These are phyloP conservation scores for Meiosimyza platycephala DNA, from an alignment of 2,888 invertebrate species.

Conservation along the genomic window DNA sequence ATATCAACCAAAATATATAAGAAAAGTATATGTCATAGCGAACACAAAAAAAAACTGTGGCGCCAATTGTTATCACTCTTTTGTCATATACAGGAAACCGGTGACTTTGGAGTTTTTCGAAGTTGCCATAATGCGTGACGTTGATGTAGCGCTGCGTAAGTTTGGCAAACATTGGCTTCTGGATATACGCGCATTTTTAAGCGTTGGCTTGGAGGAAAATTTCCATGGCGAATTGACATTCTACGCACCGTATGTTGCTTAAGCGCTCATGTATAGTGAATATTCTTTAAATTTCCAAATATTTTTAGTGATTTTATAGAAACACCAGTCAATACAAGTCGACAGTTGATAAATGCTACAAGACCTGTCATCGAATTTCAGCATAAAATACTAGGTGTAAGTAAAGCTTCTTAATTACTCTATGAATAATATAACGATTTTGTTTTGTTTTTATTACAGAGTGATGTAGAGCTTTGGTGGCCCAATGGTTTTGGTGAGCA, in stretches of 20 bases:
- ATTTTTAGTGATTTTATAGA: conserved; percentile 57
- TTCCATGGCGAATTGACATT: conserved; percentile 57
- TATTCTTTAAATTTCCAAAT: background rate
- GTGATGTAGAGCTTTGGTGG: conserved; percentile 84
- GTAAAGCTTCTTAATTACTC: conserved; percentile 36
- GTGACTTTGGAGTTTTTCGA: conserved; percentile 76
- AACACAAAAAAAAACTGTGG: no score
- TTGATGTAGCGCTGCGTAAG: conserved; percentile 65
- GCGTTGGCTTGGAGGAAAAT: conserved; percentile 53
- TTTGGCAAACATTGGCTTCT: conserved; percentile 67
- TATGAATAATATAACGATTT: conserved; percentile 16
- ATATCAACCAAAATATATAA: background rate
- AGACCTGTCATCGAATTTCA: conserved; percentile 54
- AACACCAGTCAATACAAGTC: conserved; percentile 47
- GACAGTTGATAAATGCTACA: conserved; percentile 43
- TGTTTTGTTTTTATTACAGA: conserved; percentile 53
- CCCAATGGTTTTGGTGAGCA: conserved; percentile 92
- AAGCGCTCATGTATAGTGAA: background rate
- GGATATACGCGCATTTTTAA: conserved; percentile 66
- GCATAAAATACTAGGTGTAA: conserved; percentile 56
- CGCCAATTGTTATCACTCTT: conserved; percentile 26
- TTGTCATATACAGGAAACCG: conserved; percentile 72
- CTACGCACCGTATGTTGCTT: conserved; percentile 56
- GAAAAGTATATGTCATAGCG: background rate
- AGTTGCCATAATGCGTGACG: conserved; percentile 73